A percentile compares a stretch with the other conserved stretches of the same genome.
Conservation (phyloP, 2,888 invertebrate genomes). For the Spilosoma lubricipeda region DNA sequence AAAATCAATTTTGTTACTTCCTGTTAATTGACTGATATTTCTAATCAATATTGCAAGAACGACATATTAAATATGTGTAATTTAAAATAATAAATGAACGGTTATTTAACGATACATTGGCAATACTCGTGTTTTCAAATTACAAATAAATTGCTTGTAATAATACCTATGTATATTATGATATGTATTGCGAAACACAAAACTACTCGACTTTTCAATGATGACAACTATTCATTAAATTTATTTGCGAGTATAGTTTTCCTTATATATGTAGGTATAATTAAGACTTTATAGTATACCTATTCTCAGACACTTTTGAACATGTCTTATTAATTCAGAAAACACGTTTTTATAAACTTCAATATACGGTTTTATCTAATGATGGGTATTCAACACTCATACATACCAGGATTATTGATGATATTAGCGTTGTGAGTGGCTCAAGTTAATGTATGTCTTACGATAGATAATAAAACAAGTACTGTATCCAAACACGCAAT, state of each 20-base stretch:
- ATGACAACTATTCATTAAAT: not conserved
- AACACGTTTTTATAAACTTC: not conserved
- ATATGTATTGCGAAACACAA: not conserved
- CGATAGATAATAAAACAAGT: conserved; percentile 21
- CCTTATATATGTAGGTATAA: conserved; percentile 2
- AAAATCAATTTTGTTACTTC: not conserved
- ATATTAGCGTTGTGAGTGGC: conserved; percentile 31
- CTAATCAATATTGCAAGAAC: not conserved
- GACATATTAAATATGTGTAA: not conserved
- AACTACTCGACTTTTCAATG: not conserved
- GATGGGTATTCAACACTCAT: conserved; percentile 4
- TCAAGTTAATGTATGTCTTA: conserved; percentile 1
- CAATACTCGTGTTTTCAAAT: not conserved
- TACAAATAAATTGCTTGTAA: not conserved
- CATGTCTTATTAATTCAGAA: conserved; percentile 5
- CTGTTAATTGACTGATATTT: not conserved
- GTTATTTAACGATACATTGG: not conserved
- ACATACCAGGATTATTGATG: conserved; percentile 14
- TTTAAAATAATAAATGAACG: not conserved
- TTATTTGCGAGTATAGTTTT: not conserved
- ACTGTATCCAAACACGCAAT: conserved; percentile 9
- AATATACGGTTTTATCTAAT: not conserved
- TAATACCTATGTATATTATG: too few species aligned
- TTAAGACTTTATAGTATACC: not conserved
- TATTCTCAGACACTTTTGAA: not conserved